A percentile compares a stretch with the other conserved stretches of the same genome.
Evolutionary conservation across 2,888 invertebrate species (phyloP).

Genomic region (Zygogramma bicolorata): DNA sequence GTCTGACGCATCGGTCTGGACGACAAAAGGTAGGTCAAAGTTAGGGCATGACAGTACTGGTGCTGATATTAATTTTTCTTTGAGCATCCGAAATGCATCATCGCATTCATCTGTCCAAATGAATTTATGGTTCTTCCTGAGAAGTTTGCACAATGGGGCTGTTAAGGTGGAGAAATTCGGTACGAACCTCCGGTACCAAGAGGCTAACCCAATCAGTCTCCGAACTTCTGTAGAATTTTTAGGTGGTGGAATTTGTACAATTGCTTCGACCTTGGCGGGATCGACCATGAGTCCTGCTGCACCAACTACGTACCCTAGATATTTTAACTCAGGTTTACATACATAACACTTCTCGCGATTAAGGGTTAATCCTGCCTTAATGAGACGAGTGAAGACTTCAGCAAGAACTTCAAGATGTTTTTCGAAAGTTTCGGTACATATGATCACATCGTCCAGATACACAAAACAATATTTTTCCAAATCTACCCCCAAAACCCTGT

Average conservation of each 20-base stretch:
- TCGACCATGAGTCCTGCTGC: constrained; percentile 26
- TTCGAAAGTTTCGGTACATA: constrained; percentile 38
- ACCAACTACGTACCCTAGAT: constrained; percentile 37
- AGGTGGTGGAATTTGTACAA: not conserved
- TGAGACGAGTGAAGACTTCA: constrained; percentile 37
- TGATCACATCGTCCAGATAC: constrained; percentile 51
- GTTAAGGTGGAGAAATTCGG: constrained; percentile 13
- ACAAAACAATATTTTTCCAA: constrained; percentile 46
- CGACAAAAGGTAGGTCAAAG: constrained; percentile 14
- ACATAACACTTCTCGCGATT: constrained; percentile 30
- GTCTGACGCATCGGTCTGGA: constrained; percentile 1
- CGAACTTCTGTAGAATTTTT: constrained; percentile 18
- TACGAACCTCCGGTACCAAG: constrained; percentile 27
- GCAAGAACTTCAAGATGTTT: constrained; percentile 39
- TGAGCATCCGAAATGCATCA: too few species aligned
- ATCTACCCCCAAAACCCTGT: constrained; percentile 44
- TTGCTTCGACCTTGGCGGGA: constrained; percentile 29
- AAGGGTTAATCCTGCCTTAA: constrained; percentile 45
- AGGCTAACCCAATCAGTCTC: constrained; percentile 15
- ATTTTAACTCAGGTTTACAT: constrained; percentile 25
- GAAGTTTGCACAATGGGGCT: not conserved
- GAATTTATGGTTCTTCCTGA: too few species aligned
- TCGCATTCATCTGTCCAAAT: too few species aligned
- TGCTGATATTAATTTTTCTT: not conserved
- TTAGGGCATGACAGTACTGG: constrained; percentile 22